These are phyloP conservation scores for Ochropleura plecta DNA, from an alignment of 2,888 invertebrate species.

Conservation along the genomic window DNA sequence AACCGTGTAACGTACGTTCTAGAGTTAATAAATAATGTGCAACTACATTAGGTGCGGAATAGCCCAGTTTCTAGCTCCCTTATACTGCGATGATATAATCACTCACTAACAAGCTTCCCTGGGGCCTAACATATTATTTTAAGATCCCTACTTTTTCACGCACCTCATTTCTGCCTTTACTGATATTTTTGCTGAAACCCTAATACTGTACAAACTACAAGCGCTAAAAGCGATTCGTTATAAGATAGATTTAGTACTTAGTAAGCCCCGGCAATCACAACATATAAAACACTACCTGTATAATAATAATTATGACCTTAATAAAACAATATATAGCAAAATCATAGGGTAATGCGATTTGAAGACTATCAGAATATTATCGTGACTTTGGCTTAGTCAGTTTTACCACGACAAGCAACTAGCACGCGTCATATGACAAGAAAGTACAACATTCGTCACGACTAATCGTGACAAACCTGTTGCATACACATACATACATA, in stretches of 20 bases:
- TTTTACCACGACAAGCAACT: constrained; percentile 17
- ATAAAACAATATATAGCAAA: constrained; percentile 8
- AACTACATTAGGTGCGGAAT: constrained; percentile 54
- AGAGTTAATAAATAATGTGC: constrained; percentile 65
- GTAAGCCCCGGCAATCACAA: constrained; percentile 15
- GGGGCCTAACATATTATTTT: background rate
- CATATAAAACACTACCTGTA: background rate
- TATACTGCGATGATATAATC: constrained; percentile 36
- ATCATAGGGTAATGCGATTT: background rate
- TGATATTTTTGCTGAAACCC: constrained; percentile 21
- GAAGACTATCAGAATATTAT: constrained; percentile 29
- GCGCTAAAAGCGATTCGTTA: constrained; percentile 44
- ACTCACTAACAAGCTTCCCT: constrained; percentile 13
- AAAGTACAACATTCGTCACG: constrained; percentile 31
- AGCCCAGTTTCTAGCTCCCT: constrained; percentile 56
- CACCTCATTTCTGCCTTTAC: constrained; percentile 8
- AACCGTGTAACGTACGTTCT: constrained; percentile 76
- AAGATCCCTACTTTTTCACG: constrained; percentile 9
- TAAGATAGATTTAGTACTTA: constrained; percentile 29
- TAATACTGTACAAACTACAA: constrained; percentile 48
- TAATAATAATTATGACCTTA: background rate
- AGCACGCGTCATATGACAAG: constrained; percentile 13
- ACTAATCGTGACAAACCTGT: constrained; percentile 27
- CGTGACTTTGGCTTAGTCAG: background rate
- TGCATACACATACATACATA: background rate